Evolutionary conservation across 2,113 vertebrate species (phyloP).

Genomic region (Trichomycterus rosablanca): DNA sequence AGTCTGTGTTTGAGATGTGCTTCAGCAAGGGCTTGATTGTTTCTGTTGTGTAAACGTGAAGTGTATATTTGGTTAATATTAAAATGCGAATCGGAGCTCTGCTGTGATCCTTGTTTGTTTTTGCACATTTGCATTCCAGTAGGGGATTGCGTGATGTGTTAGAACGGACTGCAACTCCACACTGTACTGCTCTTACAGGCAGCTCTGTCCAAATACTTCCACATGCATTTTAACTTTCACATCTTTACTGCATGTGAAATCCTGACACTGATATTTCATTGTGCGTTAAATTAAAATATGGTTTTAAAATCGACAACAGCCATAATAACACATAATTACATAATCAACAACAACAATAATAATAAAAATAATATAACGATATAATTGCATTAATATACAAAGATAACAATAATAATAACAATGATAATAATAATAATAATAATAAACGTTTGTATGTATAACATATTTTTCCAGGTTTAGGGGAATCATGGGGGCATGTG

Average conservation of each 20-base stretch:
- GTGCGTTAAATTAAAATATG: no score
- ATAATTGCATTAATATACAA: not conserved
- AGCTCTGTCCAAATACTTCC: conserved; percentile 30
- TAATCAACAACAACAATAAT: no score
- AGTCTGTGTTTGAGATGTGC: conserved; percentile 44
- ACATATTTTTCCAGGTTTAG: conserved; percentile 84
- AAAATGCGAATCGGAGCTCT: conserved; percentile 41
- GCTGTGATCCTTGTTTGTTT: conserved; percentile 59
- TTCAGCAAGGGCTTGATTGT: conserved; percentile 49
- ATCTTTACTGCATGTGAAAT: not conserved
- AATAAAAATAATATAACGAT: not conserved
- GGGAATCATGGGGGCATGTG: conserved; percentile 93
- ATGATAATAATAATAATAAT: conserved; percentile 15
- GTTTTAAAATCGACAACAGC: no score
- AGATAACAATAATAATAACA: conserved; percentile 1
- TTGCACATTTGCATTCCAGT: conserved; percentile 61
- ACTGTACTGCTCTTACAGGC: conserved; percentile 48
- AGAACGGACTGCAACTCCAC: conserved; percentile 37
- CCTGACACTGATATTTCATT: no score
- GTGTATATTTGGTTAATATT: conserved; percentile 50
- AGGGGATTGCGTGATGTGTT: conserved; percentile 41
- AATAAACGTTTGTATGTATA: conserved; percentile 35
- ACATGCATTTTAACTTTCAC: not conserved
- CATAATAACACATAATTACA: no score
- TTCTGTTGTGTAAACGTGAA: conserved; percentile 49